Percentiles rank a stretch among this genome's conserved stretches.
phyloP scores from a whole-genome alignment of 2,797 vertebrate genomes.

The Chelonia mydas region DNA sequence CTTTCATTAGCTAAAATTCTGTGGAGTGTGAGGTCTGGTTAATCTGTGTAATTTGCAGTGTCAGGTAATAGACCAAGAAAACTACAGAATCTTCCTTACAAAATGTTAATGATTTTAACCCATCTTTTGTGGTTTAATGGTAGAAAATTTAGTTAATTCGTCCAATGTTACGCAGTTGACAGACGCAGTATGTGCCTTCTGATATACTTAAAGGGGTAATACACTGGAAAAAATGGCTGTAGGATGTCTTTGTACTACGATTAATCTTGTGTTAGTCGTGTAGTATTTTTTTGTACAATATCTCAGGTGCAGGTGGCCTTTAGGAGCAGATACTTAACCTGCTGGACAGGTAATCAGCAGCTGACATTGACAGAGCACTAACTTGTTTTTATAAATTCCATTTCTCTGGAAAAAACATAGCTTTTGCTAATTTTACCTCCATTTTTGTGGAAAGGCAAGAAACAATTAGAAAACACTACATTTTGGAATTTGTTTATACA shows the following conservation, averaged over 20 bases:
- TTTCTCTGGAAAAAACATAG: not conserved
- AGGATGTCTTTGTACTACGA: not conserved
- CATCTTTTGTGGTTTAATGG: too few species aligned
- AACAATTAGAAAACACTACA: not conserved
- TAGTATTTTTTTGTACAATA: not conserved
- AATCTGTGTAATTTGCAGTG: not conserved
- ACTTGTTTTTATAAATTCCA: not conserved
- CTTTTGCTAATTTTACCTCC: not conserved
- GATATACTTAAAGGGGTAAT: not conserved
- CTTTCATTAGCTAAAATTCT: not conserved
- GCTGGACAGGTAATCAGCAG: not conserved
- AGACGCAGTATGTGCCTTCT: not conserved
- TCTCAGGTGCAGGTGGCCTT: not conserved
- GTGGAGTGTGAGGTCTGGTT: not conserved
- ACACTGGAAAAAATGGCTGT: not conserved
- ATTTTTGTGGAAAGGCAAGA: not conserved
- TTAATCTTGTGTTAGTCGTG: not conserved
- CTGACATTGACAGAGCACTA: not conserved
- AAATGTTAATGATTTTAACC: not conserved
- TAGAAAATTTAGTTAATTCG: not conserved
- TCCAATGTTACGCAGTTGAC: not conserved
- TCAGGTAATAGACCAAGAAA: not conserved
- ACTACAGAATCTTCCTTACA: not conserved
- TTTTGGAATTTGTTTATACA: too few species aligned
- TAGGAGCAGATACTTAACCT: not conserved